These are phyloP conservation scores for Laupala kohalensis DNA, from an alignment of 1,140 invertebrate genomes.

Conservation along the genomic window DNA sequence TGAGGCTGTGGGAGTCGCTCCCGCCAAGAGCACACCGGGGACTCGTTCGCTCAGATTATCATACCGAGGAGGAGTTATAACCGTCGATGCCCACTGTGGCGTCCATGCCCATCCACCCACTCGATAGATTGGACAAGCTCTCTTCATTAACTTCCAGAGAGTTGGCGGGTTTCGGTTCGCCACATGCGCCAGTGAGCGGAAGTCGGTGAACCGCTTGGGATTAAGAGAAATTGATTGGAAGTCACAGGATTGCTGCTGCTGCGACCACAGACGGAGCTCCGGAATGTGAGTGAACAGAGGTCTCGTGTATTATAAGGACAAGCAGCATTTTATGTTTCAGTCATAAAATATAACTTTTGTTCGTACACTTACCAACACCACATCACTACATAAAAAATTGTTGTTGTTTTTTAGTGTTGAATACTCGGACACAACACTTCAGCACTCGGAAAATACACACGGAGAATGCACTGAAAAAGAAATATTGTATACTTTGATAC, in stretches of 20 bases:
- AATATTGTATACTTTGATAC: too few species aligned
- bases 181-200: neutral
- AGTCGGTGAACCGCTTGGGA: neutral
- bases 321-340: neutral
- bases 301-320: neutral
- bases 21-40: neutral
- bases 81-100: too few species aligned
- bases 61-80: neutral
- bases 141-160: neutral
- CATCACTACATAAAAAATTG: too few species aligned
- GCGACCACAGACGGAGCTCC: neutral
- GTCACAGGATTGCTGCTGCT: too few species aligned
- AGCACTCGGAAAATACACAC: too few species aligned
- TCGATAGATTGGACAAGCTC: neutral
- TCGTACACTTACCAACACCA: too few species aligned
- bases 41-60: neutral
- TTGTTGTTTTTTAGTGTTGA: too few species aligned
- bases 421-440: too few species aligned
- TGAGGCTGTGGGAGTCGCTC: neutral
- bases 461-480: too few species aligned
- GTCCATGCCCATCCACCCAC: neutral
- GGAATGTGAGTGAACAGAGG: neutral
- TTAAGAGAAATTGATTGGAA: too few species aligned
- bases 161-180: too few species aligned
- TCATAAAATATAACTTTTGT: too few species aligned